Evolutionary conservation across 2,888 invertebrate genomes (phyloP).

Genomic region (Apoda limacodes): DNA sequence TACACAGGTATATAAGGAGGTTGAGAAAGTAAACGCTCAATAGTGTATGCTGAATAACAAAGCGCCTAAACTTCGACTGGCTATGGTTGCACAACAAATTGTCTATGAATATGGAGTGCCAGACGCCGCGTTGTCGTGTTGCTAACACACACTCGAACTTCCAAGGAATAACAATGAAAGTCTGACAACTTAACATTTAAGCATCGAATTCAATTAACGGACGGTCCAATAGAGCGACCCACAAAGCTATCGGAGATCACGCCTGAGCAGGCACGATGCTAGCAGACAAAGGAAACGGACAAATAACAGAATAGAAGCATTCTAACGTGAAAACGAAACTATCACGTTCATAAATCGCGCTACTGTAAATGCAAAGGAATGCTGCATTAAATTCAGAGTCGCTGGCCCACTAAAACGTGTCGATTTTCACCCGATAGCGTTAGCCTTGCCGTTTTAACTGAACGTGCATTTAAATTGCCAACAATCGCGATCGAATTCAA

Average conservation of each 20-base stretch:
- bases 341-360: conserved; percentile 53
- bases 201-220: conserved; percentile 20
- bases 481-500: conserved; percentile 39
- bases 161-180: too few species aligned
- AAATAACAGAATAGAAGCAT: too few species aligned
- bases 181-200: too few species aligned
- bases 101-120: conserved; percentile 40
- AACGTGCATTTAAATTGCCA: conserved; percentile 56
- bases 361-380: conserved; percentile 53
- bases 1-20: too few species aligned
- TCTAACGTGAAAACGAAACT: conserved; percentile 63
- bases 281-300: too few species aligned
- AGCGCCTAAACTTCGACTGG: conserved; percentile 25
- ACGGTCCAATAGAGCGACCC: conserved; percentile 29
- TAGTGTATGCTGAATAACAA: conserved; percentile 47
- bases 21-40: conserved; percentile 55
- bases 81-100: conserved; percentile 47
- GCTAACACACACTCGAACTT: too few species aligned
- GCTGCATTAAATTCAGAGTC: conserved; percentile 40
- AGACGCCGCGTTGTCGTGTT: conserved; percentile 19
- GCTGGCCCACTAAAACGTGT: conserved; percentile 55
- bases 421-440: conserved; percentile 56
- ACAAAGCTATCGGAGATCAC: conserved; percentile 36
- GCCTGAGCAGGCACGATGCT: conserved; percentile 30
- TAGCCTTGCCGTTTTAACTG: conserved; percentile 54